Evolutionary conservation across 1,140 invertebrate genomes (phyloP).

Genomic region (Pseudomyrmex flavicornis): DNA sequence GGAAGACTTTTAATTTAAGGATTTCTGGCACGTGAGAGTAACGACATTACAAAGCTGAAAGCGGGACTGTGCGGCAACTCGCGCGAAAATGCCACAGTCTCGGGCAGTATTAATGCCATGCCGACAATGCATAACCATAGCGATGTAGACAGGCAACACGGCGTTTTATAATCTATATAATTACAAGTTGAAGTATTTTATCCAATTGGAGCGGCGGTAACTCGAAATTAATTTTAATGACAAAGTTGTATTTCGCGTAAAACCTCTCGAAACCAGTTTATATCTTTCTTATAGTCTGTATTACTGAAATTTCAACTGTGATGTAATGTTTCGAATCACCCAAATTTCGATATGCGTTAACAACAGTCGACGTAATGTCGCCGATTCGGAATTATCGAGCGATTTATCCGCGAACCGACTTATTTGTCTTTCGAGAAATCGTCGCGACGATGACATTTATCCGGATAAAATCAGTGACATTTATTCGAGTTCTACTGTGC

Average conservation of each 20-base stretch:
- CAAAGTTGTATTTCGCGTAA: not conserved
- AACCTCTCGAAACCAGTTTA: conserved; percentile 14
- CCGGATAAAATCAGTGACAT: too few relatives aligned
- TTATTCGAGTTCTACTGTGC: too few relatives aligned
- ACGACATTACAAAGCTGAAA: conserved; percentile 2
- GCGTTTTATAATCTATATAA: not conserved
- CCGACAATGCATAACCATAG: conserved; percentile 17
- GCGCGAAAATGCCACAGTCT: conserved; percentile 29
- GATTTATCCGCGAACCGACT: too few relatives aligned
- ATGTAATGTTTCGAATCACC: too few relatives aligned
- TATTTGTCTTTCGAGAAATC: too few relatives aligned
- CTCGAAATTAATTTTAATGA: conserved; percentile 11
- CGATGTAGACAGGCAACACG: too few relatives aligned
- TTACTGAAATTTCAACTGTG: not conserved
- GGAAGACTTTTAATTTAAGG: conserved; percentile 10
- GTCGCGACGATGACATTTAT: too few relatives aligned
- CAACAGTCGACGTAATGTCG: too few relatives aligned
- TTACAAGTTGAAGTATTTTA: not conserved
- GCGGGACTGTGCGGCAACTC: not conserved
- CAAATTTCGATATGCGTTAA: too few relatives aligned
- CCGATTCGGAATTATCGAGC: too few relatives aligned
- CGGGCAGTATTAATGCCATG: conserved; percentile 28
- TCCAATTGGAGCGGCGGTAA: not conserved
- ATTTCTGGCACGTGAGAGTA: not conserved
- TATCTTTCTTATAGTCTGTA: not conserved